Conservation (phyloP, 2,888 invertebrate species). For the Cosmia pyralina region DNA sequence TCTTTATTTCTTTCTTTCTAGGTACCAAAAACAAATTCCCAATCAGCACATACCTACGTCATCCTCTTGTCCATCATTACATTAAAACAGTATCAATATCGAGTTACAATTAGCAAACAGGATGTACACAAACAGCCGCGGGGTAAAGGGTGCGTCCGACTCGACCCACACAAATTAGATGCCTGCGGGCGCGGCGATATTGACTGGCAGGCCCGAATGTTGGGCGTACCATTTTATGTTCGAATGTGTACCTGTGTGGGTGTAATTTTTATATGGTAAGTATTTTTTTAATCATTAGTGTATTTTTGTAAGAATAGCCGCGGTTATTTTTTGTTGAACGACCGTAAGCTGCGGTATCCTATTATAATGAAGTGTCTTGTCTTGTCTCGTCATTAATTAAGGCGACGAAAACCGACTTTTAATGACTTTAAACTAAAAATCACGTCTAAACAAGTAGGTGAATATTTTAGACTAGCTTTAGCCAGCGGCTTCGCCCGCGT, state of each 20-base stretch:
- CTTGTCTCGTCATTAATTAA: too few relatives aligned
- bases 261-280: neutral
- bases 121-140: slow-evolving; percentile 30
- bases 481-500: too few relatives aligned
- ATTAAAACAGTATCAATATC: slow-evolving; percentile 32
- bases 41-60: slow-evolving; percentile 15
- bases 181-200: slow-evolving; percentile 35
- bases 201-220: slow-evolving; percentile 14
- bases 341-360: neutral
- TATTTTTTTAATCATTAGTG: neutral
- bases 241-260: neutral
- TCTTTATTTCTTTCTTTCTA: too few relatives aligned
- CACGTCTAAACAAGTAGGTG: too few relatives aligned
- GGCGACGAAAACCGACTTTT: too few relatives aligned
- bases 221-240: slow-evolving; percentile 22
- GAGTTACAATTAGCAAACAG: slow-evolving; percentile 28
- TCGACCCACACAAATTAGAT: slow-evolving; percentile 41
- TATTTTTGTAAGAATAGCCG: neutral
- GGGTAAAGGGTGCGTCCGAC: slow-evolving; percentile 16
- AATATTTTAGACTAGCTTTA: too few relatives aligned
- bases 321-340: too few relatives aligned
- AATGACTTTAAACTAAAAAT: too few relatives aligned
- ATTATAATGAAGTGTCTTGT: neutral
- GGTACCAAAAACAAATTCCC: neutral
- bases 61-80: slow-evolving; percentile 27